Conservation (phyloP, 2,113 vertebrate genomes). For the Parus major region DNA sequence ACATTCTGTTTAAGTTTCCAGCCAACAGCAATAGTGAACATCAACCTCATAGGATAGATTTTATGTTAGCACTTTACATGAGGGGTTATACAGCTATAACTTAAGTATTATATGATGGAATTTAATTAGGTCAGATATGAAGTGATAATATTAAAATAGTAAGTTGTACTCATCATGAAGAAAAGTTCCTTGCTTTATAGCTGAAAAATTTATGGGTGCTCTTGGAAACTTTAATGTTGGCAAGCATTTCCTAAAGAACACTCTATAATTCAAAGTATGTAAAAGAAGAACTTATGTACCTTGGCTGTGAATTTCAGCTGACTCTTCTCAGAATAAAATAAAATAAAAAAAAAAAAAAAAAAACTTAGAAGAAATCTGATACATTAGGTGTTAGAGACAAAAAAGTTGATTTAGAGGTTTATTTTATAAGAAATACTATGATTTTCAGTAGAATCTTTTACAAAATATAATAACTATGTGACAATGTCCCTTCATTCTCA, state of each 20-base stretch:
- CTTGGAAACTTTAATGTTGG: background rate
- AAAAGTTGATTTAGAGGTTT: background rate
- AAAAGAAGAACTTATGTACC: background rate
- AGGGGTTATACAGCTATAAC: background rate
- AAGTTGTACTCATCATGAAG: background rate
- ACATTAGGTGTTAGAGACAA: background rate
- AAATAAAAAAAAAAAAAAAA: background rate
- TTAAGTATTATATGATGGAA: background rate
- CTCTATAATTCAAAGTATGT: background rate
- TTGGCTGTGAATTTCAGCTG: conserved; percentile 13
- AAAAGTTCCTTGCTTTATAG: background rate
- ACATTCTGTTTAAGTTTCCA: background rate
- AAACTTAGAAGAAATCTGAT: background rate
- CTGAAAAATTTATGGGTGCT: background rate
- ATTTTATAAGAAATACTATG: background rate
- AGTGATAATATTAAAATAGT: conserved; percentile 22
- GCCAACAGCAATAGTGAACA: background rate
- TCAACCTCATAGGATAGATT: background rate
- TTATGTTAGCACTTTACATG: background rate
- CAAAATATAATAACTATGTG: background rate
- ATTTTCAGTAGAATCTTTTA: background rate
- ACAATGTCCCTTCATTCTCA: background rate
- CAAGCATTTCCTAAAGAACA: background rate
- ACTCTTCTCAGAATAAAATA: background rate
- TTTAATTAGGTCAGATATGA: conserved; percentile 26